Conservation (phyloP, 2,888 invertebrate genomes). For the Ochropleura plecta region DNA sequence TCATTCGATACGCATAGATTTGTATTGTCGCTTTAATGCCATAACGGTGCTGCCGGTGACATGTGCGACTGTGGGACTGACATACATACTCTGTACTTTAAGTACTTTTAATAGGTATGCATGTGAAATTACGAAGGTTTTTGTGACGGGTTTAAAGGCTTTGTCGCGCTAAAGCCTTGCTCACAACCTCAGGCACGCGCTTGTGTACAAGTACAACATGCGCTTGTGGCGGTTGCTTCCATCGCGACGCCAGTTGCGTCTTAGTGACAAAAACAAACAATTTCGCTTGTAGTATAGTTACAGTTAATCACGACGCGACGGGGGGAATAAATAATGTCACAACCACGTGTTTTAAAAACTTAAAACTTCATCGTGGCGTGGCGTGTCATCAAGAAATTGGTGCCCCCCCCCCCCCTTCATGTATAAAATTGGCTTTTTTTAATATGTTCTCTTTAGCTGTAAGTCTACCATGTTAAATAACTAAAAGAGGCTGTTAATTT, state of each 20-base stretch:
- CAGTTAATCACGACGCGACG: too few relatives aligned
- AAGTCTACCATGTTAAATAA: too few relatives aligned
- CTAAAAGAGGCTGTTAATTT: too few relatives aligned
- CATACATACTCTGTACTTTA: slow-evolving; percentile 58
- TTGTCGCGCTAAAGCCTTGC: not conserved
- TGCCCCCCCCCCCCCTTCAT: too few relatives aligned
- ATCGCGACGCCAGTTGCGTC: not conserved
- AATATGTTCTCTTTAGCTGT: too few relatives aligned
- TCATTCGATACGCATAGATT: slow-evolving; percentile 78
- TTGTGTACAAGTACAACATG: not conserved
- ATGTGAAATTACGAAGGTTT: slow-evolving; percentile 27
- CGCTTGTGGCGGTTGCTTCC: not conserved
- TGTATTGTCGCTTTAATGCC: slow-evolving; percentile 76
- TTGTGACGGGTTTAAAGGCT: slow-evolving; percentile 2
- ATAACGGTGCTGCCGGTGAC: slow-evolving; percentile 72
- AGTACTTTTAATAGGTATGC: slow-evolving; percentile 41
- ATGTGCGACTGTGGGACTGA: slow-evolving; percentile 69
- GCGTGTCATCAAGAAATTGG: too few relatives aligned
- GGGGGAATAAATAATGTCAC: too few relatives aligned
- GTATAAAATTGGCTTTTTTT: too few relatives aligned
- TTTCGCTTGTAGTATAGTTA: too few relatives aligned
- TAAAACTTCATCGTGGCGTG: too few relatives aligned
- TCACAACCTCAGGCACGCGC: not conserved
- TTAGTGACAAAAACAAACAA: not conserved
- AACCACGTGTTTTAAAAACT: too few relatives aligned